Evolutionary conservation across 2,797 vertebrate species (phyloP), one percentile per base, ranked within the genome.

Genomic region (Smutsia temminckii): DNA sequence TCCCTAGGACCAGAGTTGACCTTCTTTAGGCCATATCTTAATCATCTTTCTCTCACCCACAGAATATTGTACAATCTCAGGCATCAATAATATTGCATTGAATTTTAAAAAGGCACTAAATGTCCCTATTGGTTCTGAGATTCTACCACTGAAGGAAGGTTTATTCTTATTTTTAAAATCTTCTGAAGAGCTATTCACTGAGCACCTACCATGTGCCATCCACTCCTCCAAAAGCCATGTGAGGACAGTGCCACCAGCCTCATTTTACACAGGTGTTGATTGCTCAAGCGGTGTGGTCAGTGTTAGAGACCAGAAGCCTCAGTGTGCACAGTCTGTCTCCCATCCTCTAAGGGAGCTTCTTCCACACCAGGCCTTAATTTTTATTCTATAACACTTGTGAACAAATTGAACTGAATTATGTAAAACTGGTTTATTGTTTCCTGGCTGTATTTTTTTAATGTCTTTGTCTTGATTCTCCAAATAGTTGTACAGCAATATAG

Each of bases 391-490:
- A 23, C 51, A 71, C 53, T 61, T 69, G 23, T 18, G 32, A 93
- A 75, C 59, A 86, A 90, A 51, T 37, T 23, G 53, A 88, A 20
- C 63, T 68, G 2, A 55, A n/a, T 74, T 61, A 78, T 57, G 17
- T 64, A 94, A 89, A 80, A 77, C 27, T 37, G 71, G 14, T 53
- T 93, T 94, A 46, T 78, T 64, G 42, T 27, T 77, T 74, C 53
- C 78, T 71, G 71, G 25, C n/a, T 92, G 21, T 72, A 34, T 40
- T 49, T 87, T 49, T 92, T 96, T 23, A 2, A 34, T 29, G 21
- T 40, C 53, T 92, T 92, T 95, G 51, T 85, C 40, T 72, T 88
- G 51, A 81, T 79, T 90, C 46, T 85, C 59, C 37, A 79, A 84
- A 53, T 78, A 61, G 27, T 89, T 93, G n/a, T 74, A 57, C 11